Percentiles rank a stretch among this genome's conserved stretches.
These are phyloP conservation scores for Neoarius graeffei DNA, from an alignment of 2,113 vertebrate species.

Conservation along the genomic window DNA sequence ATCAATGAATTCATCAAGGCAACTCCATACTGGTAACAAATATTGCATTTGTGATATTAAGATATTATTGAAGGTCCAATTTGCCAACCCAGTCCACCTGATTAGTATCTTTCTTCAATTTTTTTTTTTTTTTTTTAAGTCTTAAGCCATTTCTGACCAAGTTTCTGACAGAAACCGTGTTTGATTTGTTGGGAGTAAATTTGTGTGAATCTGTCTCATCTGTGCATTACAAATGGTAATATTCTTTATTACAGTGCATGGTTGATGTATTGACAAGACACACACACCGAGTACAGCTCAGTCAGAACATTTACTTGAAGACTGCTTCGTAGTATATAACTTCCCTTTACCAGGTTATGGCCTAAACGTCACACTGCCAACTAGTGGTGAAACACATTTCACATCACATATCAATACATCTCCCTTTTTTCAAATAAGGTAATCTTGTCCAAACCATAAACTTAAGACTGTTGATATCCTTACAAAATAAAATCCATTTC, in stretches of 20 bases:
- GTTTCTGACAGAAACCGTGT: neutral
- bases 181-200: neutral
- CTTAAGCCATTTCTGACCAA: neutral
- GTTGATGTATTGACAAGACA: neutral
- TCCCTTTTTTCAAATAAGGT: too few species aligned
- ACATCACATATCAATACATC: too few species aligned
- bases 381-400: too few species aligned
- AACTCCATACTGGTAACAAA: neutral
- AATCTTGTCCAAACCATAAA: too few species aligned
- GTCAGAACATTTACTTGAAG: too few species aligned
- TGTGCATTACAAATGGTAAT: neutral
- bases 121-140: neutral
- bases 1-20: neutral
- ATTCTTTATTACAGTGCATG: neutral
- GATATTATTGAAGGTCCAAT: neutral
- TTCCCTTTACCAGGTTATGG: too few species aligned
- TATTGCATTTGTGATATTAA: conserved; percentile 4
- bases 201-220: neutral
- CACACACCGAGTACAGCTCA: too few species aligned
- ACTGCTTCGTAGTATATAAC: too few species aligned
- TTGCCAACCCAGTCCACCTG: conserved; percentile 2
- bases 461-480: too few species aligned
- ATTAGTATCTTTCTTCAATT: conserved; percentile 1
- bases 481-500: too few species aligned
- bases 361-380: too few species aligned